Conservation (phyloP, 23 tunicate genomes). For the Halocynthia aurantium region DNA sequence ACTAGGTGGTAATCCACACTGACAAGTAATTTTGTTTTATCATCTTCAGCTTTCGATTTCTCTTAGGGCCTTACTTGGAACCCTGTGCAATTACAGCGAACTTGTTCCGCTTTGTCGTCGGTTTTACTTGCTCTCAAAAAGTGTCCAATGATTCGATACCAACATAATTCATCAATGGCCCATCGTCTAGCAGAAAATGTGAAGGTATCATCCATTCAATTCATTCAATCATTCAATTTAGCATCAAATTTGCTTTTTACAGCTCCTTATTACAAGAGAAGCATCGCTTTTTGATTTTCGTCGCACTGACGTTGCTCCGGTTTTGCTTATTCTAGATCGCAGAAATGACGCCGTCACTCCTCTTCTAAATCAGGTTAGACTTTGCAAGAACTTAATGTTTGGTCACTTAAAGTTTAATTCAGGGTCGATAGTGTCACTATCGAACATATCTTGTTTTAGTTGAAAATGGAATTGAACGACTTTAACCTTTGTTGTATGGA, state of each 20-base stretch:
- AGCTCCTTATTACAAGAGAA: conserved; percentile 21
- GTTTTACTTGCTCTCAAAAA: conserved; percentile 78
- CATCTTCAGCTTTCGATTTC: neutral
- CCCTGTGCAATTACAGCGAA: conserved; percentile 32
- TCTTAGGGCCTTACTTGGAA: conserved; percentile 55
- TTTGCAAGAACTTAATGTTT: neutral
- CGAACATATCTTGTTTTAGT: too few species aligned
- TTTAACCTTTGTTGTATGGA: too few species aligned
- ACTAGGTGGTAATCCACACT: too few species aligned
- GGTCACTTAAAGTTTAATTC: neutral
- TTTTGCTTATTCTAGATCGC: conserved; percentile 82
- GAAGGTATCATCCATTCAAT: conserved; percentile 12
- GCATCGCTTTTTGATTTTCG: conserved; percentile 74
- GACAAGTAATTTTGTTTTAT: too few species aligned
- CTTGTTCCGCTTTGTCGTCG: conserved; percentile 59
- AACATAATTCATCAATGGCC: conserved; percentile 71
- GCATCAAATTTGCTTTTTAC: neutral
- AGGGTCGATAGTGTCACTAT: neutral
- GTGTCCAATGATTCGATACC: conserved; percentile 87
- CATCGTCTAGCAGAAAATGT: conserved; percentile 68
- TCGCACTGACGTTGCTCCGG: conserved; percentile 63
- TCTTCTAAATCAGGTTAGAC: conserved; percentile 32
- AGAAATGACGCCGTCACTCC: conserved; percentile 83
- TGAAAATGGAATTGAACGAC: too few species aligned
- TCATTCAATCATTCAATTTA: neutral